Base-by-base conservation (phyloP, 2,888 invertebrate species). In the Agonopterix arenella region DNA sequence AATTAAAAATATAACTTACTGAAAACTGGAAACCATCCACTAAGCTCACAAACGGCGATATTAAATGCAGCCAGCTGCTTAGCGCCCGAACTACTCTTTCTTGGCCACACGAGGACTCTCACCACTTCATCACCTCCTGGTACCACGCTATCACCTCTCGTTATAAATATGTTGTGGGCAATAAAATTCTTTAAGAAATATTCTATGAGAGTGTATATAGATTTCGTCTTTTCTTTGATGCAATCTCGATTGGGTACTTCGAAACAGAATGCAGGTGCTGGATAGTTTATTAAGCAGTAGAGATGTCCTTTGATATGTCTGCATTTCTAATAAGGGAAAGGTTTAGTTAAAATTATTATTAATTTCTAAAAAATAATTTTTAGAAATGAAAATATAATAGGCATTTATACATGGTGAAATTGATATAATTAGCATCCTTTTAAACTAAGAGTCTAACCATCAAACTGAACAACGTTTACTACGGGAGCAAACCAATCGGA, bases 91-190 rank as follows among this genome's bases (percentile, higher is more conserved):
- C 80, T 85, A 36, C 90, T 84, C 54, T 86, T 90, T 50, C 95
- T 89, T 0, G 92, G 92, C 90, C 92, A 95, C n/a, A 95, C 70
- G 55, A 92, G 90, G 3, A 94, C 70, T 48, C 93, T 84, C 9
- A 93, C 66, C 16, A 84, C 80, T 52, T 89, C 77, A 0, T 58
- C 57, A 11, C 61, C 51, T 11, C 56, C 49, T 10, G 50, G 48
- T 4, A 58, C 58, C 18, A 78, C 52, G 36, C 64, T 58, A 4
- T 76, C 67, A 1, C 92, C 93, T 65, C 91, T 80, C 8, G 93
- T 93, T 43, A 96, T 84, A 54, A 93, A 93, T 43, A 96, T 68
- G 73, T 96, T 96, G 65, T 96, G 95, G 0, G 96, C 93, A 54
- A 95, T 89, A 38, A 92, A 88, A 10, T 91, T 85, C 3, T 86